A percentile compares a stretch with the other conserved stretches of the same genome.
Evolutionary conservation across 2,113 vertebrate genomes (phyloP).

Genomic region (Nematolebias whitei): DNA sequence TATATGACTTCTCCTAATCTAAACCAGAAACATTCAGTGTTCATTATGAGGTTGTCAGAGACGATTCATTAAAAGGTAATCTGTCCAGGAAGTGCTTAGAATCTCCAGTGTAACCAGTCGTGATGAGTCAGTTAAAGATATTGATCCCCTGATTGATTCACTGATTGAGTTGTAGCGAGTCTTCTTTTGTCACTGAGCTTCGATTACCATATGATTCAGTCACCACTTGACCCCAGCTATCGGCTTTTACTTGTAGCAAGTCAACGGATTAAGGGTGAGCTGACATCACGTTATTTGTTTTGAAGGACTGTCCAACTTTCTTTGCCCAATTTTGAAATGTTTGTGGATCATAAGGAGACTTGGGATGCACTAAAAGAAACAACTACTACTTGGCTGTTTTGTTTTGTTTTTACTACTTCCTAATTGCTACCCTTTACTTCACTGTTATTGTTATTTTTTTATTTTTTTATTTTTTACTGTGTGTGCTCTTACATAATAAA

Average conservation of each 20-base stretch:
- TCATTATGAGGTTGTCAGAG: conserved; percentile 9
- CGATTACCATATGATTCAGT: conserved; percentile 58
- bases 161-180: conserved; percentile 50
- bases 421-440: conserved; percentile 23
- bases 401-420: conserved; percentile 19
- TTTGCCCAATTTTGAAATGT: neutral
- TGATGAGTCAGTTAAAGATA: conserved; percentile 67
- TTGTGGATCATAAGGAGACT: neutral
- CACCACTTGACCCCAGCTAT: conserved; percentile 27
- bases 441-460: no score
- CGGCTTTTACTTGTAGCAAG: conserved; percentile 35
- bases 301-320: neutral
- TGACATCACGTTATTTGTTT: conserved; percentile 26
- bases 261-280: conserved; percentile 47
- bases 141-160: conserved; percentile 60
- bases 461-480: conserved; percentile 4
- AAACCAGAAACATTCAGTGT: neutral
- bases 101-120: conserved; percentile 48
- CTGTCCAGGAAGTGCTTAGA: conserved; percentile 45
- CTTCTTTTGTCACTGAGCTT: conserved; percentile 41
- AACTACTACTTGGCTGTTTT: neutral
- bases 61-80: conserved; percentile 49
- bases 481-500: conserved; percentile 8
- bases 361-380: neutral
- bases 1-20: no score